Conservation (phyloP, 35 echinoderm and acorn worm species). For the Acanthaster planci region DNA sequence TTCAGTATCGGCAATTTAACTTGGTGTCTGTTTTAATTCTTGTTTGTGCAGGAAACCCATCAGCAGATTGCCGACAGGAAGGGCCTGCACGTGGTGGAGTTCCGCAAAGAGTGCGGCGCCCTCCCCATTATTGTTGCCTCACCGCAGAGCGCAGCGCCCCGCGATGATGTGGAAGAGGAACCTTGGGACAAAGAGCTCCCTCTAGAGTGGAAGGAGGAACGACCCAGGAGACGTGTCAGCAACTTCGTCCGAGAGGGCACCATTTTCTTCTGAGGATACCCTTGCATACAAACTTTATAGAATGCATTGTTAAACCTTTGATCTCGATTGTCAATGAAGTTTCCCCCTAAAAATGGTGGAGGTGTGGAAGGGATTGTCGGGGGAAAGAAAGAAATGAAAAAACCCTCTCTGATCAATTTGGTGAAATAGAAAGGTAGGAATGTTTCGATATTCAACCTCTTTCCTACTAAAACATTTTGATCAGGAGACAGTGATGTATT, state of each 20-base stretch:
- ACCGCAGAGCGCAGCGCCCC: conserved; percentile 42
- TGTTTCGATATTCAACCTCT: no score
- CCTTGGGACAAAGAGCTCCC: conserved; percentile 95
- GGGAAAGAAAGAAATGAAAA: no score
- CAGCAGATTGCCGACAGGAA: conserved; percentile 94
- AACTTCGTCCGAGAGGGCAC: conserved; percentile 55
- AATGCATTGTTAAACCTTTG: no score
- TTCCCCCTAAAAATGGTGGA: no score
- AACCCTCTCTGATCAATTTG: no score
- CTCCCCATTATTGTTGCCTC: conserved; percentile 93
- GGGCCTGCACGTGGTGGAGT: conserved; percentile 87
- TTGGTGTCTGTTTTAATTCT: neutral
- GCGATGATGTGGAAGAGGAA: conserved; percentile 66
- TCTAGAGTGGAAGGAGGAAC: conserved; percentile 80
- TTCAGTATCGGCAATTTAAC: neutral
- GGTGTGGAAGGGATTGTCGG: no score
- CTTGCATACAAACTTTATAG: no score
- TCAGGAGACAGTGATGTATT: no score
- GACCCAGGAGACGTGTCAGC: conserved; percentile 19
- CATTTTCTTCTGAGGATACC: conserved; percentile 43
- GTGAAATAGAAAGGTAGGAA: no score
- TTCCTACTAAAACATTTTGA: no score
- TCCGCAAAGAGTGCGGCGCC: conserved; percentile 68
- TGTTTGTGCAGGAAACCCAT: conserved; percentile 76
- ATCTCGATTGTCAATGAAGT: no score